phyloP scores from a whole-genome alignment of 2,113 vertebrate species.

The Mus musculus region DNA sequence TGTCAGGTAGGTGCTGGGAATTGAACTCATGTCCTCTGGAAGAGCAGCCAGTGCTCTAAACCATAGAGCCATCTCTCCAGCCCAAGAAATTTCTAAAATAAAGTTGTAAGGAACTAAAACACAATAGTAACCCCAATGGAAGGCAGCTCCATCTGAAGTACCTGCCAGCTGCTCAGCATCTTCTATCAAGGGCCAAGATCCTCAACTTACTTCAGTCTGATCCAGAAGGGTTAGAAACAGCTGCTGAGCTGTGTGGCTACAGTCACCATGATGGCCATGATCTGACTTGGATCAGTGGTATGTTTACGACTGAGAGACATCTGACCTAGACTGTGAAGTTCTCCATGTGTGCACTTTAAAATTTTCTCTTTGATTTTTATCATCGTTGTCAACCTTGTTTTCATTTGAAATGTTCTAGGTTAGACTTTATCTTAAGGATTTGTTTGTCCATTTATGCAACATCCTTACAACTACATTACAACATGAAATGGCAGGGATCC shows the following conservation, averaged over 20 bases:
- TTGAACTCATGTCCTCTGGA: too few species aligned
- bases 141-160: constrained; percentile 17
- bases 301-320: neutral
- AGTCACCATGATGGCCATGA: neutral
- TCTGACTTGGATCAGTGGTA: neutral
- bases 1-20: neutral
- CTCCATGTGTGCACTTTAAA: constrained; percentile 7
- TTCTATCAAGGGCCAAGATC: neutral
- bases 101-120: neutral
- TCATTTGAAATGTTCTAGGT: constrained; percentile 45
- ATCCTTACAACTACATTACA: neutral
- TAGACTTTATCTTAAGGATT: constrained; percentile 31
- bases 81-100: constrained; percentile 2
- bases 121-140: neutral
- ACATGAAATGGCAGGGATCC: neutral
- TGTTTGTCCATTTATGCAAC: constrained; percentile 42
- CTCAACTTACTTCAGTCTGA: neutral
- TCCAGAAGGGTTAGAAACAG: constrained; percentile 29
- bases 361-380: constrained; percentile 57
- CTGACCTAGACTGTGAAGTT: neutral
- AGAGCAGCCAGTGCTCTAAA: neutral
- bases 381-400: neutral
- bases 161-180: neutral
- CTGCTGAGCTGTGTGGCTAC: neutral
- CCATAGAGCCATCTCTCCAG: neutral